Conservation (phyloP, 2,797 vertebrate species). For the Karalla daura region DNA sequence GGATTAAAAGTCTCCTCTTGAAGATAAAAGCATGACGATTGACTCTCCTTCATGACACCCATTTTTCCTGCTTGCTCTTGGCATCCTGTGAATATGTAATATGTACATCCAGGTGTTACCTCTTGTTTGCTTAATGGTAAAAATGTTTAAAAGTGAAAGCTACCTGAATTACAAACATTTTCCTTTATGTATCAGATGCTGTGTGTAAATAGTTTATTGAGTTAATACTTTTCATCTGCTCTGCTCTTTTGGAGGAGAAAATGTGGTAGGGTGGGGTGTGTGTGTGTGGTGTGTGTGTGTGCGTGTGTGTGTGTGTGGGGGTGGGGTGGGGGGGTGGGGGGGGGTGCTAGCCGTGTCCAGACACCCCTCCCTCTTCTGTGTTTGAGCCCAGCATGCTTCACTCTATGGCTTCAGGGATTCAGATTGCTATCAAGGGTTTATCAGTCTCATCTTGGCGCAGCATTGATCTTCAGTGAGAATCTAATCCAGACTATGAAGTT, state of each 20-base stretch:
- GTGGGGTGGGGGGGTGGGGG: not conserved
- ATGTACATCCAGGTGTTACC: not conserved
- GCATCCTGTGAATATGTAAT: conserved; percentile 5
- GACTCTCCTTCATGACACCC: conserved; percentile 20
- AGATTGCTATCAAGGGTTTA: conserved; percentile 99
- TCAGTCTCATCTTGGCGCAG: conserved; percentile 97
- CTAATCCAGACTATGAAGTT: conserved; percentile 99
- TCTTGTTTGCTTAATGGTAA: conserved; percentile 21
- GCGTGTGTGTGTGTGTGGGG: not conserved
- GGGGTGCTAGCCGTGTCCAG: conserved; percentile 44
- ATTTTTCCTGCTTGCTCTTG: conserved; percentile 25
- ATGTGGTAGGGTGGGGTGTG: conserved; percentile 1
- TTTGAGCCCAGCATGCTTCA: conserved; percentile 88
- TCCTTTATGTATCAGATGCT: conserved; percentile 15
- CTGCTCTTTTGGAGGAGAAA: conserved; percentile 48
- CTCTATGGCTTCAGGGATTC: conserved; percentile 94
- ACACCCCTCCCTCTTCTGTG: conserved; percentile 76
- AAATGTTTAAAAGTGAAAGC: not conserved
- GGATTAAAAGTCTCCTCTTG: conserved; percentile 68
- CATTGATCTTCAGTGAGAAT: conserved; percentile 99
- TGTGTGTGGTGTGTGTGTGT: conserved; percentile 3
- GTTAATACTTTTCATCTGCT: conserved; percentile 57
- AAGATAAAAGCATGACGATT: conserved; percentile 69
- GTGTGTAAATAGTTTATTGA: conserved; percentile 43
- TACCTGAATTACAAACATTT: conserved; percentile 3